Evolutionary conservation across 1,140 invertebrate genomes (phyloP).

Genomic region (Littorina saxatilis): DNA sequence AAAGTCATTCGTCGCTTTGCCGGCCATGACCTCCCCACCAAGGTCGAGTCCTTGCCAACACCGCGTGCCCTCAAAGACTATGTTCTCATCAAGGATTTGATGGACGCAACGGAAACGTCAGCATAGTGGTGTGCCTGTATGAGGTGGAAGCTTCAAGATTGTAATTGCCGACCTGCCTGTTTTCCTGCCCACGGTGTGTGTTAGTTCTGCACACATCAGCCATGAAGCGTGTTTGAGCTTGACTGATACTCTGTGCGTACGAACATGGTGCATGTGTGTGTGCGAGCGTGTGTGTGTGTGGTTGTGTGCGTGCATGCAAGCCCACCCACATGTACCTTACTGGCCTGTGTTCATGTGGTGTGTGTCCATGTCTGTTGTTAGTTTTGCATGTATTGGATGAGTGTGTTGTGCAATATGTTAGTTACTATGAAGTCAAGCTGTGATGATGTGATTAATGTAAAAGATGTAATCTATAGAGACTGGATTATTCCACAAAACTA

Average conservation of each 20-base stretch:
- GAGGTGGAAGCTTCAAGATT: too few species aligned
- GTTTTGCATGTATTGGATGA: neutral
- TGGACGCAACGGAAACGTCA: constrained; percentile 50
- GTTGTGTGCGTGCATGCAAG: constrained; percentile 3
- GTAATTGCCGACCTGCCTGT: neutral
- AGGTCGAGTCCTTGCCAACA: constrained; percentile 66
- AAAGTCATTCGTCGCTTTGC: constrained; percentile 68
- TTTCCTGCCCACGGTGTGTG: neutral
- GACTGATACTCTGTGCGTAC: neutral
- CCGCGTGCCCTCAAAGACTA: constrained; percentile 71
- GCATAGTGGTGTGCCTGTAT: constrained; percentile 35
- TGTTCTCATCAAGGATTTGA: constrained; percentile 68
- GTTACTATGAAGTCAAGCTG: too few species aligned
- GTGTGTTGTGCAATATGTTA: too few species aligned
- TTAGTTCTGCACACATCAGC: neutral
- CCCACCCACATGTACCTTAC: neutral
- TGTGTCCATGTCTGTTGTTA: neutral
- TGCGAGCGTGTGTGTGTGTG: constrained; percentile 11
- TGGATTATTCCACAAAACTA: too few species aligned
- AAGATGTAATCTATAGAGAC: too few species aligned
- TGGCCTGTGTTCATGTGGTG: constrained; percentile 9
- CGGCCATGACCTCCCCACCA: constrained; percentile 65
- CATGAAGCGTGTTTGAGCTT: neutral
- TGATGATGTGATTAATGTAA: too few species aligned
- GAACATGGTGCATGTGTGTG: neutral